These are phyloP conservation scores for Ormyrus thymus DNA, from an alignment of 2,888 invertebrate genomes.

Conservation along the genomic window DNA sequence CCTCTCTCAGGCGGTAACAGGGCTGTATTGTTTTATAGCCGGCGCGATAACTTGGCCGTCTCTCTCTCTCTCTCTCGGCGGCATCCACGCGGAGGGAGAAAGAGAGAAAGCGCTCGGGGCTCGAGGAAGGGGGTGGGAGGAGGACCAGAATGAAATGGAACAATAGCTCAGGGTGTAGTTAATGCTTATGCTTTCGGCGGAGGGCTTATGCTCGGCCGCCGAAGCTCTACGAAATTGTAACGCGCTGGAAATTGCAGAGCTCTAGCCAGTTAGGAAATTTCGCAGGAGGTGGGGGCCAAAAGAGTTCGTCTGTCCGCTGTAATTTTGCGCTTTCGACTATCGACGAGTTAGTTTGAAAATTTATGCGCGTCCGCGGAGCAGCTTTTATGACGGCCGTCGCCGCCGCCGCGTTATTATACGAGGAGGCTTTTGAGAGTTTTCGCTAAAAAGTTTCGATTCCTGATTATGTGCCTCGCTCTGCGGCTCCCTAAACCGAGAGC, in stretches of 20 bases:
- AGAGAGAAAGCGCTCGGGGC: too few relatives aligned
- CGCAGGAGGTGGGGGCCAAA: background rate
- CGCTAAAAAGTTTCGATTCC: conserved; percentile 25
- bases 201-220: conserved; percentile 12
- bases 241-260: conserved; percentile 59
- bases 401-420: background rate
- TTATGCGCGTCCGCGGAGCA: conserved; percentile 14
- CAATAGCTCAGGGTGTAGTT: conserved; percentile 70
- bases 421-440: conserved; percentile 7
- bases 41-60: conserved; percentile 64
- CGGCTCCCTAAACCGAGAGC: background rate
- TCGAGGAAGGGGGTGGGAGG: background rate
- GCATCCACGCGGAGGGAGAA: too few relatives aligned
- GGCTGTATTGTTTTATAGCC: conserved; percentile 71
- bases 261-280: conserved; percentile 50
- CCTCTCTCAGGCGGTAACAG: conserved; percentile 60
- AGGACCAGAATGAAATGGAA: conserved; percentile 65
- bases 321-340: conserved; percentile 35
- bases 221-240: conserved; percentile 56
- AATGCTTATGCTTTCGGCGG: conserved; percentile 63
- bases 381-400: background rate
- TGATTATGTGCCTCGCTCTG: conserved; percentile 10
- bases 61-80: conserved; percentile 25
- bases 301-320: background rate
- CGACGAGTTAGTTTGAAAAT: conserved; percentile 44